Evolutionary conservation across 92 coral and sea anemone genomes (phyloP).

Genomic region (Palythoa grandis): DNA sequence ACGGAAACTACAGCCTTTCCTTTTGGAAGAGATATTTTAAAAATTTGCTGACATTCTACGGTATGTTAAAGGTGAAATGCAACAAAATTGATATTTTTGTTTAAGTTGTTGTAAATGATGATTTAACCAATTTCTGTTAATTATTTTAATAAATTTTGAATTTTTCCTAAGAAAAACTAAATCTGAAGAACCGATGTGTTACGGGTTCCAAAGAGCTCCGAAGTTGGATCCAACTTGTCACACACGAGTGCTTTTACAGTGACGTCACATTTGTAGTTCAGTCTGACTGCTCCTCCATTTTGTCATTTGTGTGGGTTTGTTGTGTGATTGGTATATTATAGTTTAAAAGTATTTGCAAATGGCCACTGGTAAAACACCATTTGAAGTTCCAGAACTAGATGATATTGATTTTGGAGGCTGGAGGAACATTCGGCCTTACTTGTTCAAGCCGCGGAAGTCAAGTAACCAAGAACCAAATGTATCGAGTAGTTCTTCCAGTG

Average conservation of each 20-base stretch:
- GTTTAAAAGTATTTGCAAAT: background rate
- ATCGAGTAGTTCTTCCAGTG: background rate
- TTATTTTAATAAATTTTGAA: background rate
- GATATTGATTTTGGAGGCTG: constrained; percentile 26
- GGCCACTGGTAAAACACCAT: background rate
- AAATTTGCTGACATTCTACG: too few species aligned
- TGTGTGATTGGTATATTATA: background rate
- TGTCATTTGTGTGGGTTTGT: background rate
- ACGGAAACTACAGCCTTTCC: too few species aligned
- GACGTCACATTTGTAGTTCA: constrained; percentile 19
- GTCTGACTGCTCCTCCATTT: background rate
- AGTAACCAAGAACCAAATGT: background rate
- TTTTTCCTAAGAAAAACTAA: background rate
- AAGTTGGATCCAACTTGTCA: constrained; percentile 1
- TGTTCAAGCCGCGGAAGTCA: constrained; percentile 6
- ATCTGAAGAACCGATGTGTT: background rate
- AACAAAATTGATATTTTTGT: background rate
- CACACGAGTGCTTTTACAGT: background rate
- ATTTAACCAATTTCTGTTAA: background rate
- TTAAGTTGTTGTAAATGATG: constrained; percentile 7
- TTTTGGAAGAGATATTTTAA: too few species aligned
- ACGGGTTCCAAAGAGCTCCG: background rate
- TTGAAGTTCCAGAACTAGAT: constrained; percentile 15
- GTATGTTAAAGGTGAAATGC: background rate
- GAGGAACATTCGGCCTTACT: constrained; percentile 4